A percentile compares a stretch with the other conserved stretches of the same genome.
Conservation (phyloP, 2,797 vertebrate species). For the Microctenopoma lineatum region DNA sequence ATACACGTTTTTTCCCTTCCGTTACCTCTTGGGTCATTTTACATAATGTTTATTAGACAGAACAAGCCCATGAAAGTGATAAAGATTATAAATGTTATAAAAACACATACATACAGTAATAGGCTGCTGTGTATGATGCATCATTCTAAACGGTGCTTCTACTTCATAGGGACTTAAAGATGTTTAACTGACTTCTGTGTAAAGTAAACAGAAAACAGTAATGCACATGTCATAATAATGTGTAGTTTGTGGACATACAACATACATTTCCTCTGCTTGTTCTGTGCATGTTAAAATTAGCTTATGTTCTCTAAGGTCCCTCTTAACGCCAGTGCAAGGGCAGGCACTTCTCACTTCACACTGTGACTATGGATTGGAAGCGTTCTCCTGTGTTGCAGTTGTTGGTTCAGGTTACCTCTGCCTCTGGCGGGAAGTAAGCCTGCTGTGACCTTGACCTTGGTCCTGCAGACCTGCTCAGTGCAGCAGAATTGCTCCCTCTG, state of each 20-base stretch:
- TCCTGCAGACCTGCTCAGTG: slow-evolving; percentile 71
- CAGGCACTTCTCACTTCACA: slow-evolving; percentile 58
- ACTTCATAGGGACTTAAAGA: not conserved
- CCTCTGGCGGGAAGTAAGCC: slow-evolving; percentile 68
- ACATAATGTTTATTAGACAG: not conserved
- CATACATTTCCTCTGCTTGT: not conserved
- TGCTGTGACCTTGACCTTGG: slow-evolving; percentile 79
- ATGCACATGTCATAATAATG: not conserved
- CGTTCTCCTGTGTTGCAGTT: slow-evolving; percentile 62
- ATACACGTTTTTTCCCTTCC: not conserved
- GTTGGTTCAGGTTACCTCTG: slow-evolving; percentile 80
- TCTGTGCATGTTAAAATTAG: slow-evolving; percentile 9
- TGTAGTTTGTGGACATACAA: not conserved
- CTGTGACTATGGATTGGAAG: slow-evolving; percentile 45
- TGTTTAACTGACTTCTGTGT: not conserved
- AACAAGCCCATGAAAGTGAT: not conserved
- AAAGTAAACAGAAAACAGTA: not conserved
- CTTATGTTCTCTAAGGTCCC: slow-evolving; percentile 30
- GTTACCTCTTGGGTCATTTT: slow-evolving; percentile 2
- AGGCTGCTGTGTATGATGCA: slow-evolving; percentile 1
- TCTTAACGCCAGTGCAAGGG: slow-evolving; percentile 39
- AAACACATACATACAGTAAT: slow-evolving; percentile 7
- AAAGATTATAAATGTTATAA: not conserved
- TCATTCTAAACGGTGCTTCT: not conserved
- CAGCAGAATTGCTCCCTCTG: slow-evolving; percentile 59